Evolutionary conservation across 2,113 vertebrate genomes (phyloP).

Genomic region (Serinus canaria): DNA sequence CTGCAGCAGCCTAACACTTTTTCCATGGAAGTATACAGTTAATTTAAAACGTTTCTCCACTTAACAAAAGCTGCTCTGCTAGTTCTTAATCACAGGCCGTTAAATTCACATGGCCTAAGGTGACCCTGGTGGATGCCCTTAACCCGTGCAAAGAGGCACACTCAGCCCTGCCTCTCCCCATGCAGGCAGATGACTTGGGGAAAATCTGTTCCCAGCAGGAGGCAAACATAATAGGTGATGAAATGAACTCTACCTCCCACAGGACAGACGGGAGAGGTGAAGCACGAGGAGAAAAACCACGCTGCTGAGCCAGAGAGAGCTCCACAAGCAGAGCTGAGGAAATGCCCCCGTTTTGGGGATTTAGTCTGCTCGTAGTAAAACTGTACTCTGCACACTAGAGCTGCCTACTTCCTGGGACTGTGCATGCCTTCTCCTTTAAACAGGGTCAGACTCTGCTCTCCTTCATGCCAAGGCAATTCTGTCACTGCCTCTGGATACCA

Average conservation of each 20-base stretch:
- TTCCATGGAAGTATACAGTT: neutral
- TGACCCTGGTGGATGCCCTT: constrained; percentile 50
- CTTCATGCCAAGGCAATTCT: neutral
- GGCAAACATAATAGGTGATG: constrained; percentile 56
- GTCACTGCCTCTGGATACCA: neutral
- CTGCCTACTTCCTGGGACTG: constrained; percentile 25
- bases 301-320: neutral
- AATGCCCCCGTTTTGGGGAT: constrained; percentile 31
- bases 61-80: constrained; percentile 15
- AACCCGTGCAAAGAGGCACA: constrained; percentile 5
- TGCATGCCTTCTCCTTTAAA: neutral
- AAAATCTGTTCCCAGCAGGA: constrained; percentile 53
- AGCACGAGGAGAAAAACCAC: neutral
- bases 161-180: neutral
- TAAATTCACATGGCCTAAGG: constrained; percentile 52
- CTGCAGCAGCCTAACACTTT: neutral
- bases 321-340: neutral
- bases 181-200: neutral
- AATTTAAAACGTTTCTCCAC: neutral
- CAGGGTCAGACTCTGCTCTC: neutral
- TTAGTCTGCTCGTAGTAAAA: constrained; percentile 44
- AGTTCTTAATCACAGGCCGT: constrained; percentile 22
- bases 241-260: constrained; percentile 57
- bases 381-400: constrained; percentile 11
- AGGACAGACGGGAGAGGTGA: constrained; percentile 57